phyloP scores from a whole-genome alignment of 2,888 invertebrate genomes.

The Caenorhabditis japonica region DNA sequence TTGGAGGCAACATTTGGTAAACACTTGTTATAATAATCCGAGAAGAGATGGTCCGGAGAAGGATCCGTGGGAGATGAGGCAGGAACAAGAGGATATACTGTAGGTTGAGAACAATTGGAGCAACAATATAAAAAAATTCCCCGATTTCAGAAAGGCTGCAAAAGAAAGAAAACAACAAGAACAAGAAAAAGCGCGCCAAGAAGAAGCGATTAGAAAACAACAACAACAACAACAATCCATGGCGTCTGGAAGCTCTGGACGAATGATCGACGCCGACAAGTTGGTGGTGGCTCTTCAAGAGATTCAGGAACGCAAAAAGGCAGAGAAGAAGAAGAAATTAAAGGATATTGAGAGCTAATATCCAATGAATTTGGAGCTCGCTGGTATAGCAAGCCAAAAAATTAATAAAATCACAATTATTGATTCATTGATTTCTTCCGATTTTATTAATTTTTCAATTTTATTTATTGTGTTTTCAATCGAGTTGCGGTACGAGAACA shows the following conservation, averaged over 20 bases:
- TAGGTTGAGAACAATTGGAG: neutral
- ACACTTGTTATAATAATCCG: constrained; percentile 68
- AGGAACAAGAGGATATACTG: constrained; percentile 45
- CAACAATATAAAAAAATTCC: neutral
- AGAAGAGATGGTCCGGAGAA: constrained; percentile 47
- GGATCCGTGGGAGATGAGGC: constrained; percentile 48
- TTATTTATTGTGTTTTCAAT: too few relatives aligned
- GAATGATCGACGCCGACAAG: constrained; percentile 62
- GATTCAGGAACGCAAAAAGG: constrained; percentile 53
- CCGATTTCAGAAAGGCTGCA: constrained; percentile 29
- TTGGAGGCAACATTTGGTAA: constrained; percentile 63
- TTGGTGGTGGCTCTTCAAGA: constrained; percentile 52
- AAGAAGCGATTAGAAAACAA: constrained; percentile 2
- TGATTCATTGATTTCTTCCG: too few relatives aligned
- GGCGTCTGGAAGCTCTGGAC: constrained; percentile 23
- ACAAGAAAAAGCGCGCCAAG: constrained; percentile 10
- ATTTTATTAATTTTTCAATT: too few relatives aligned
- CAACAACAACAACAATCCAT: constrained; percentile 36
- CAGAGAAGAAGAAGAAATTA: constrained; percentile 47
- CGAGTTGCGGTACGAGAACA: too few relatives aligned
- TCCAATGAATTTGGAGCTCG: too few relatives aligned
- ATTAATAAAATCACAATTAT: too few relatives aligned
- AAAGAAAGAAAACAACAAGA: constrained; percentile 25
- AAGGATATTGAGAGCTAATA: constrained; percentile 42
- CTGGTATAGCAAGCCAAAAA: too few relatives aligned